Conservation (phyloP, 2,797 vertebrate genomes). For the Danio kyathit region DNA sequence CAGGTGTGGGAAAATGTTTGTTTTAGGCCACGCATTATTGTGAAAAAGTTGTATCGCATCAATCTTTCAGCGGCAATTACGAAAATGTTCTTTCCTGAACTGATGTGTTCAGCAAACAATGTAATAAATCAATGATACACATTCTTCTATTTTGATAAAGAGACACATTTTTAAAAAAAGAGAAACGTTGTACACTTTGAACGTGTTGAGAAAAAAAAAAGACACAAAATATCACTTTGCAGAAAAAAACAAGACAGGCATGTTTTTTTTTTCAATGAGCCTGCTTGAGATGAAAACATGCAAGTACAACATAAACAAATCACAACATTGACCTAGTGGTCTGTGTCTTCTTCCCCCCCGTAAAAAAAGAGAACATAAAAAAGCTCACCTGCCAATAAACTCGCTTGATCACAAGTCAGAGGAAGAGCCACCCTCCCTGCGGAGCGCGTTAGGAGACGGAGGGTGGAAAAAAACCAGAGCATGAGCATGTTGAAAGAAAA, state of each 20-base stretch:
- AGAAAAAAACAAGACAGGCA: neutral
- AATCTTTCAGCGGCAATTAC: neutral
- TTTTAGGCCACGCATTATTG: neutral
- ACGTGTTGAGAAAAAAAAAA: neutral
- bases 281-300: constrained; percentile 7
- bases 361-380: constrained; percentile 32
- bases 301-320: constrained; percentile 43
- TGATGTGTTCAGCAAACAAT: neutral
- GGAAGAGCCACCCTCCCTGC: constrained; percentile 78
- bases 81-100: neutral
- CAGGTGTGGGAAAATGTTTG: no score
- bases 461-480: constrained; percentile 53
- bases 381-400: constrained; percentile 87
- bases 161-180: no score
- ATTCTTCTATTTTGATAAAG: neutral
- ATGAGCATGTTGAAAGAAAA: constrained; percentile 93
- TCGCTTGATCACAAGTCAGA: constrained; percentile 89
- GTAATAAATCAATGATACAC: neutral
- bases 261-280: constrained; percentile 3
- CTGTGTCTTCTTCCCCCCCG: constrained; percentile 40
- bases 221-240: neutral
- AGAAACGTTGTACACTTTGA: no score
- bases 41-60: neutral
- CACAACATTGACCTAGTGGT: constrained; percentile 35
- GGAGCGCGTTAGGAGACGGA: constrained; percentile 60